phyloP scores from a whole-genome alignment of 2,113 vertebrate species.

The Stegastes partitus region DNA sequence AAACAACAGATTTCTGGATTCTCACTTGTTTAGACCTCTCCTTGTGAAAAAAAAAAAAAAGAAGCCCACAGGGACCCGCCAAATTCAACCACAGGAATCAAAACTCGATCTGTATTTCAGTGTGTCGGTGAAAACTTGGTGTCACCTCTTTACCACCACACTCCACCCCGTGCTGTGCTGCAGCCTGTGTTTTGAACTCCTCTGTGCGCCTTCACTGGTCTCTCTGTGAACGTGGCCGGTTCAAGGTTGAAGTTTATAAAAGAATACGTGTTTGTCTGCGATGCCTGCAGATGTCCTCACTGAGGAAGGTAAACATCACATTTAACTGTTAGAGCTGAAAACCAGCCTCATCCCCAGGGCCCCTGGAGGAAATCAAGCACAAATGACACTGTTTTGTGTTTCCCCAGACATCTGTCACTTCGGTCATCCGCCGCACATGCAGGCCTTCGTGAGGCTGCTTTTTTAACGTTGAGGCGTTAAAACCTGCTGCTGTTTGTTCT shows the following conservation, averaged over 20 bases:
- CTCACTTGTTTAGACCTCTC: constrained; percentile 54
- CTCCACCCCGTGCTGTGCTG: constrained; percentile 23
- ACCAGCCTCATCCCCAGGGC: constrained; percentile 69
- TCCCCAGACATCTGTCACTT: constrained; percentile 49
- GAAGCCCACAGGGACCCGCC: constrained; percentile 70
- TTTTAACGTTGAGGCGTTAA: neutral
- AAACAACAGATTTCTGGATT: constrained; percentile 80
- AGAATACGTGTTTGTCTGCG: constrained; percentile 46
- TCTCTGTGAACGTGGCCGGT: constrained; percentile 13
- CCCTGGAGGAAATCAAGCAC: constrained; percentile 68
- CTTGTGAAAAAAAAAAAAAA: constrained; percentile 67
- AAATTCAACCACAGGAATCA: constrained; percentile 68
- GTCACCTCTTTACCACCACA: constrained; percentile 32
- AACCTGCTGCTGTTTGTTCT: neutral
- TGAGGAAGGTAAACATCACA: constrained; percentile 76
- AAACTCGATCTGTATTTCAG: constrained; percentile 53
- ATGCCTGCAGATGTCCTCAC: constrained; percentile 74
- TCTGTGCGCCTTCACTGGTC: neutral
- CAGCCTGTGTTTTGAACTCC: constrained; percentile 43
- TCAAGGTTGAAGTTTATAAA: constrained; percentile 51
- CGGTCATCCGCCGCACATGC: neutral
- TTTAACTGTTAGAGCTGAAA: constrained; percentile 70
- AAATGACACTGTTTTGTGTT: constrained; percentile 50
- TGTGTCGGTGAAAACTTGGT: constrained; percentile 34
- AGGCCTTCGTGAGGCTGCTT: neutral